Evolutionary conservation across 2,113 vertebrate species (phyloP), one percentile per base, ranked within the genome.

Genomic region (Gila orcuttii): DNA sequence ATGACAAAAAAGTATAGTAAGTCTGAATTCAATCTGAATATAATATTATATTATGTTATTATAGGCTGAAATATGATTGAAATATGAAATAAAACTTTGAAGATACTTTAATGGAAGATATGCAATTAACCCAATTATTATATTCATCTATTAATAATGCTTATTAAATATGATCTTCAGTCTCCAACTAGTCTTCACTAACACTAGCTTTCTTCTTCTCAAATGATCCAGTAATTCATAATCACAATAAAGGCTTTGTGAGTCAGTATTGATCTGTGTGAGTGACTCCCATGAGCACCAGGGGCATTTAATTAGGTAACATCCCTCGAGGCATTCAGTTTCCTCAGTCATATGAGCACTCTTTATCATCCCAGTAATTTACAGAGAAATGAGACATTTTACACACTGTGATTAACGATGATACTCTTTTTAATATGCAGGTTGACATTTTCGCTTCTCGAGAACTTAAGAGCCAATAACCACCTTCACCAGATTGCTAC

Each of bases 251-350:
- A 23, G 25, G 25, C n/a, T 47, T 6, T 81, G 23, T 81, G 19
- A 50, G 62, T n/a, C 42, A 45, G 42, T 69, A 69, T 36, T 82
- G 64, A 82, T 50, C 45, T 23, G 62, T n/a, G 76, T 82, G 64
- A 69, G 11, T 52, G 39, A 45, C 28, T 82, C 64, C 80, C 80
- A 69, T 31, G 64, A 69, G 80, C 80, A 52, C 5, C 19, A 52
- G 21, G 80, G 45, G 2, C 64, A 36, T 82, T 82, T 71, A 50
- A 71, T 82, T 69, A 55, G 10, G 45, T n/a, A 50, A 23, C 77
- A 82, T 71, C 45, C 4, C 45, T 71, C 1, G 2, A 71, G 28
- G 21, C 64, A 23, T 82, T 52, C 10, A 11, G 28, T 79, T 60
- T 28, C 80, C 64, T 68, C 45, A 52, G 19, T 68, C 45, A 82